A percentile compares a stretch with the other conserved stretches of the same genome.
Conservation (phyloP, 2,888 invertebrate genomes). For the Uropetala carovei region DNA sequence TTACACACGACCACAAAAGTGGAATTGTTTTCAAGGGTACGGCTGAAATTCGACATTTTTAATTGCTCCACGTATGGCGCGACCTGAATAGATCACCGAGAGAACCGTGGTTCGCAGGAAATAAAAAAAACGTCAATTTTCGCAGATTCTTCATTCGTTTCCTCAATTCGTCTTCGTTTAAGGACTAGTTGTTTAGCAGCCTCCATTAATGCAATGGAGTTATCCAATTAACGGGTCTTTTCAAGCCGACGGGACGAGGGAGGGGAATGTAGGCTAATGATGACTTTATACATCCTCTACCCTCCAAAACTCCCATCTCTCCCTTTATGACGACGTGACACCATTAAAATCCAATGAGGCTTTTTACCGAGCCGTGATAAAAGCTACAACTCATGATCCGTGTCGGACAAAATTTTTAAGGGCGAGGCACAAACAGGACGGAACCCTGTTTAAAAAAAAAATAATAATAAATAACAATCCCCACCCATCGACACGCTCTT, state of each 20-base stretch:
- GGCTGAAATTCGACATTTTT: too few relatives aligned
- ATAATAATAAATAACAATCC: too few relatives aligned
- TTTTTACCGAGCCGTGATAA: background rate
- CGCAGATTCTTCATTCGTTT: background rate
- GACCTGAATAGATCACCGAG: background rate
- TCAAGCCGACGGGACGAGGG: slow-evolving; percentile 30
- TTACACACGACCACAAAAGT: too few relatives aligned
- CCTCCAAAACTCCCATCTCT: background rate
- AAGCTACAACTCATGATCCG: slow-evolving; percentile 17
- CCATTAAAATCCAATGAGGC: slow-evolving; percentile 16
- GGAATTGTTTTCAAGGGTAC: too few relatives aligned
- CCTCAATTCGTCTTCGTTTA: background rate
- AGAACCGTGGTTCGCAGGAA: background rate
- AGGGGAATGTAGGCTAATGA: slow-evolving; percentile 51
- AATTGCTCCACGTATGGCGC: too few relatives aligned
- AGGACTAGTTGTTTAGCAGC: slow-evolving; percentile 12
- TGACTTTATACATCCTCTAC: slow-evolving; percentile 14
- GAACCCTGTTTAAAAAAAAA: too few relatives aligned
- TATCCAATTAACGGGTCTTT: slow-evolving; percentile 29
- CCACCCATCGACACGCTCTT: too few relatives aligned
- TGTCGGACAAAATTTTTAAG: background rate
- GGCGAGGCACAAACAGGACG: too few relatives aligned
- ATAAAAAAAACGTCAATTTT: background rate
- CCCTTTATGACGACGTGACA: slow-evolving; percentile 22
- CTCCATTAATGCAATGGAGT: slow-evolving; percentile 18